Conservation (phyloP, 1,140 invertebrate genomes). For the Drosophila virilis region DNA sequence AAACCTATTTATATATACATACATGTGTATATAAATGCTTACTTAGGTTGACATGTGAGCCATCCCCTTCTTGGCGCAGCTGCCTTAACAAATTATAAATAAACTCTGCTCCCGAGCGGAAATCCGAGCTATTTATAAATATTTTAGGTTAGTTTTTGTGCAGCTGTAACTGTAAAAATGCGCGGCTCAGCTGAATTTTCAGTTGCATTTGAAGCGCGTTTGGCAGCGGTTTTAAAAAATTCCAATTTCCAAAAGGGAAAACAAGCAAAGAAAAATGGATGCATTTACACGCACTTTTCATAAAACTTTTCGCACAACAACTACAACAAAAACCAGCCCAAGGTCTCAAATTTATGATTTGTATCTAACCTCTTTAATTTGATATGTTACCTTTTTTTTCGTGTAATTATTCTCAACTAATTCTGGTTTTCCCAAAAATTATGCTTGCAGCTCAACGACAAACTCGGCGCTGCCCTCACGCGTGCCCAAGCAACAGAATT, state of each 20-base stretch:
- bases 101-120: slow-evolving; percentile 45
- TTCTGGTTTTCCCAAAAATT: neutral
- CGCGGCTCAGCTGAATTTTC: slow-evolving; percentile 16
- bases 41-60: neutral
- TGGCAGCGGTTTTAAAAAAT: slow-evolving; percentile 4
- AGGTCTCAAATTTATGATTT: slow-evolving; percentile 26
- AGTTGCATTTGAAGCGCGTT: slow-evolving; percentile 51
- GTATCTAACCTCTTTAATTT: neutral
- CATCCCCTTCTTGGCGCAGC: slow-evolving; percentile 29
- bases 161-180: neutral
- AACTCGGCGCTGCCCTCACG: slow-evolving; percentile 82
- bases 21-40: neutral
- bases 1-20: neutral
- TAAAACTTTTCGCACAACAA: slow-evolving; percentile 64
- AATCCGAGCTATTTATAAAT: slow-evolving; percentile 52
- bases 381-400: neutral
- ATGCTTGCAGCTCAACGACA: slow-evolving; percentile 86
- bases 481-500: slow-evolving; percentile 81
- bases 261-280: slow-evolving; percentile 36
- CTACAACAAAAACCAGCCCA: slow-evolving; percentile 29
- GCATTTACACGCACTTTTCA: slow-evolving; percentile 64
- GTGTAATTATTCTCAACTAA: neutral
- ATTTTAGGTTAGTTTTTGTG: neutral
- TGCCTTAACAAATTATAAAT: slow-evolving; percentile 38
- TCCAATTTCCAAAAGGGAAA: slow-evolving; percentile 13